Percentiles rank a stretch among this genome's conserved stretches.
Evolutionary conservation across 1,140 invertebrate species (phyloP).

Genomic region (Caenorhabditis latens): DNA sequence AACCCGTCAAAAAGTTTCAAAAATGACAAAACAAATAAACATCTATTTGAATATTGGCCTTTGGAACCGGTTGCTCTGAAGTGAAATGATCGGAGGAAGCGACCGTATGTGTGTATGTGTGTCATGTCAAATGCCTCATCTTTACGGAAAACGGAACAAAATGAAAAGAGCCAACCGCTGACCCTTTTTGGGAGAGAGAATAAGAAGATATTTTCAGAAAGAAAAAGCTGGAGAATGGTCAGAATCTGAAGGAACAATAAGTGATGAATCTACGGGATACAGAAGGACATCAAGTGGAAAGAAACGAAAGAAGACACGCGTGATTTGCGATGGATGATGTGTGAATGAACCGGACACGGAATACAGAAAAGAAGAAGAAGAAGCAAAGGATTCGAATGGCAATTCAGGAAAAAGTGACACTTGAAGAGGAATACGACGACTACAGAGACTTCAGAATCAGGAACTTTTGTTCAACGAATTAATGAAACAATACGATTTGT

Average conservation of each 20-base stretch:
- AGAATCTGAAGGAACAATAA: neutral
- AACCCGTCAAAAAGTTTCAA: conserved; percentile 3
- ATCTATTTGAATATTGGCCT: neutral
- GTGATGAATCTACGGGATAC: neutral
- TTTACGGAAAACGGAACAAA: conserved; percentile 31
- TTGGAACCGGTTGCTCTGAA: conserved; percentile 42
- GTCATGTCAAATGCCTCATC: conserved; percentile 53
- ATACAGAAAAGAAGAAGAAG: conserved; percentile 22
- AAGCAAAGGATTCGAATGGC: conserved; percentile 22
- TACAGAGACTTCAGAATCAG: neutral
- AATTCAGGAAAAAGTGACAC: conserved; percentile 46
- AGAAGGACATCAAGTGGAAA: conserved; percentile 43
- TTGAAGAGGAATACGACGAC: conserved; percentile 2
- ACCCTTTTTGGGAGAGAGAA: neutral
- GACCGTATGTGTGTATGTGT: neutral
- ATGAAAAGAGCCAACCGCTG: neutral
- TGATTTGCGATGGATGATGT: conserved; percentile 53
- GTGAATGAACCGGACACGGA: conserved; percentile 50
- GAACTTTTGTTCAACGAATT: conserved; percentile 40
- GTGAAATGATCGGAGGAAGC: conserved; percentile 39
- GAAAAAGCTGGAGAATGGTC: neutral
- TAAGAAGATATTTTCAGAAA: neutral
- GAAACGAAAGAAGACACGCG: conserved; percentile 27
- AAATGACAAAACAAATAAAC: conserved; percentile 35
- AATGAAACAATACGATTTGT: conserved; percentile 1